Evolutionary conservation across 2,797 vertebrate genomes (phyloP).

Genomic region (Eremophila alpestris): DNA sequence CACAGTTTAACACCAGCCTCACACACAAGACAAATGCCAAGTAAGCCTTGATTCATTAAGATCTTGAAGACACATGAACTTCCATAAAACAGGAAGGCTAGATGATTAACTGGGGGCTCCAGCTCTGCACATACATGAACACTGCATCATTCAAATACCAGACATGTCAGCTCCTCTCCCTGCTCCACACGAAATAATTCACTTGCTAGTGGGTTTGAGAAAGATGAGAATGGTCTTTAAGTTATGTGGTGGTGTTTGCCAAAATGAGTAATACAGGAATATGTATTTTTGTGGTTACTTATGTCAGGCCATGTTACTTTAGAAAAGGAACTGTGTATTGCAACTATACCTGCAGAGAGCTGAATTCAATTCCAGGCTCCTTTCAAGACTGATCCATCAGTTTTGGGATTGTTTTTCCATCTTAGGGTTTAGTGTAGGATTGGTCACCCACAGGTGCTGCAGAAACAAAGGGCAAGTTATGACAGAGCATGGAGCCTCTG

Average conservation of each 20-base stretch:
- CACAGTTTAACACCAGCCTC: neutral
- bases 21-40: neutral
- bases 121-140: neutral
- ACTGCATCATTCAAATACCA: neutral
- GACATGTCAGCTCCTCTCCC: neutral
- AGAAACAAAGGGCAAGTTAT: neutral
- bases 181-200: neutral
- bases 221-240: neutral
- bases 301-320: neutral
- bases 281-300: neutral
- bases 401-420: neutral
- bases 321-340: neutral
- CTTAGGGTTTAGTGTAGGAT: neutral
- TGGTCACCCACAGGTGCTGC: neutral
- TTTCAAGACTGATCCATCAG: neutral
- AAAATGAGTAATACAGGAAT: neutral
- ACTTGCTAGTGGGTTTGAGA: neutral
- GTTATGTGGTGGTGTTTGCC: neutral
- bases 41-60: neutral
- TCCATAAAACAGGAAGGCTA: neutral
- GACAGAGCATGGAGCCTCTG: neutral
- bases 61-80: neutral
- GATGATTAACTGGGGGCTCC: neutral
- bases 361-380: neutral
- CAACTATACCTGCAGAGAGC: neutral